Evolutionary conservation across 2,888 invertebrate species (phyloP).

Genomic region (Conistra vaccinii): DNA sequence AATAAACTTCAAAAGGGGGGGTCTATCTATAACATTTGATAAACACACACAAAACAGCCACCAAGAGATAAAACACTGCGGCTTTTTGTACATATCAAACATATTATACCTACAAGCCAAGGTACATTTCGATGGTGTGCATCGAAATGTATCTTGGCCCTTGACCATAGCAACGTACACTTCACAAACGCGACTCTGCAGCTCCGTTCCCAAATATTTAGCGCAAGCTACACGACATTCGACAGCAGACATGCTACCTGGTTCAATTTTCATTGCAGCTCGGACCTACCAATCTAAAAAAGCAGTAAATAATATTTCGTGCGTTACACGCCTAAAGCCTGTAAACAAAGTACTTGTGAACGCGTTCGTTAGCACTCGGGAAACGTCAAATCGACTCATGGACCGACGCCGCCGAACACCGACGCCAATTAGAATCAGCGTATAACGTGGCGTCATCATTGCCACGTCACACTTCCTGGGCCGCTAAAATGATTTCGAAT

Average conservation of each 20-base stretch:
- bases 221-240: neutral
- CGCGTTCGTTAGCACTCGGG: conserved; percentile 68
- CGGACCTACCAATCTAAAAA: conserved; percentile 1
- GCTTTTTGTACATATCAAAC: too few species aligned
- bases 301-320: conserved; percentile 15
- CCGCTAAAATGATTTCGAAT: conserved; percentile 65
- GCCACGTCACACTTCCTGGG: conserved; percentile 61
- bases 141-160: too few species aligned
- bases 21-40: too few species aligned
- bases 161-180: neutral
- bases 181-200: neutral
- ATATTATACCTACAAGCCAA: too few species aligned
- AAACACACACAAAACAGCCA: too few species aligned
- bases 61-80: too few species aligned
- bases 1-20: too few species aligned
- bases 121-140: too few species aligned
- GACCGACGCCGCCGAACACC: conserved; percentile 81
- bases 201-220: neutral
- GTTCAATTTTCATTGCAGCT: neutral
- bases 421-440: conserved; percentile 83
- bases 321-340: conserved; percentile 35
- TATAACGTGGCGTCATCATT: conserved; percentile 74
- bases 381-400: conserved; percentile 69
- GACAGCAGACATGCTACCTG: neutral
- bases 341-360: conserved; percentile 76